Base-by-base conservation (phyloP, 2,888 invertebrate species). In the Antheraea yamamai region DNA sequence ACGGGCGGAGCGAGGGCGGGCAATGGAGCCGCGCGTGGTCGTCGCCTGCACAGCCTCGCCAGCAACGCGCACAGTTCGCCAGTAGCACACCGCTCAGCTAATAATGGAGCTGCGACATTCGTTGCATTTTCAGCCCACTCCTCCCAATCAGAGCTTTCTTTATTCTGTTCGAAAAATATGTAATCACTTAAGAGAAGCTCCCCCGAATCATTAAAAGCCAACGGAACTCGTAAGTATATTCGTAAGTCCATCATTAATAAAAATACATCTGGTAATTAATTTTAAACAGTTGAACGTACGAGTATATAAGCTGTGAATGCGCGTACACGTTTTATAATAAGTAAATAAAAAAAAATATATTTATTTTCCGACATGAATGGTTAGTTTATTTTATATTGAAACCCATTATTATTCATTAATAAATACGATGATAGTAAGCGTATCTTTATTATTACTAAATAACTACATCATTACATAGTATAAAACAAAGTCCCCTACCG, bases 1-100 rank as follows among this genome's bases (percentile, higher is more conserved):
- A 97, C 97, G 58, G 97, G 97, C 72, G 97, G 97, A 39, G 97
- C 96, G 77, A 97, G 96, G 20, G 95, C 94, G 76, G 97, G 97
- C 77, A 96, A 95, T 26, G 97, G 96, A 10, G 97, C 95, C 35
- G 96, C 95, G 55, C 97, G 96, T 12, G 97, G 97, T 84, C 97
- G 95, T 75, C 95, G 95, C 77, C 96, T 95, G 84, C 97, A 97
- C 95, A 87, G 96, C 93, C 91, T 93, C 84, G 97, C 97, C 77
- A 97, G 91, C 80, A 97, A 89, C 2, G 97, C 97, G 20, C 97
- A 94, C 93, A 88, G 96, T 91, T 93, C 82, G 89, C 95, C 82
- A 84, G 90, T 78, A 89, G 93, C 86, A 92, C 95, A 87, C 1
- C 95, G 95, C 93, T 93, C 96, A 87, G 86, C 94, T 77, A 92